Percentiles rank a stretch among this genome's conserved stretches.
Conservation (phyloP, 2,797 vertebrate species). For the Mallotus villosus region DNA sequence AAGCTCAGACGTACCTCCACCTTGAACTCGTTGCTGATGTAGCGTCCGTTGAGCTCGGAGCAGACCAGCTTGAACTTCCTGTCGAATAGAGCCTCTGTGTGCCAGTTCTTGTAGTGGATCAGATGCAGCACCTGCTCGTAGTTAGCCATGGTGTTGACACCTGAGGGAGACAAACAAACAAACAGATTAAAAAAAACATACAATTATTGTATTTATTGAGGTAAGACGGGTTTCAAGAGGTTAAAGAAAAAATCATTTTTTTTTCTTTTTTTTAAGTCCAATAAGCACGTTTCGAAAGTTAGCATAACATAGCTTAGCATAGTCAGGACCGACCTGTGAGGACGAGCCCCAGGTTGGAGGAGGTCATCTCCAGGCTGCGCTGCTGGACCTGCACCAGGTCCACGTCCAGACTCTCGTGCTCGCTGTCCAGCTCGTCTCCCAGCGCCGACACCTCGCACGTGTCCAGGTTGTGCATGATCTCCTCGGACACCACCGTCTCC, state of each 20-base stretch:
- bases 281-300: neutral
- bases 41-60: conserved; percentile 96
- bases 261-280: too few relatives aligned
- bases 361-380: conserved; percentile 89
- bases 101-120: conserved; percentile 94
- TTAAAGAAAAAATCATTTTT: too few relatives aligned
- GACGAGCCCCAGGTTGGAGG: conserved; percentile 85
- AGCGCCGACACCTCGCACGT: conserved; percentile 89
- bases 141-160: conserved; percentile 94
- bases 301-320: neutral
- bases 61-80: conserved; percentile 94
- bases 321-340: conserved; percentile 80
- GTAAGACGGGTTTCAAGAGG: neutral
- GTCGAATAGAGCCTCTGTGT: conserved; percentile 88
- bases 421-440: conserved; percentile 89
- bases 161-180: conserved; percentile 58
- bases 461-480: conserved; percentile 98
- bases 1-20: conserved; percentile 86
- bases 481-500: conserved; percentile 96
- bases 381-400: conserved; percentile 86
- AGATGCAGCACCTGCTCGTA: conserved; percentile 93
- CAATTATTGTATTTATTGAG: too few relatives aligned
- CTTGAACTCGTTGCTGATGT: conserved; percentile 95
- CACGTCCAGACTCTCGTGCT: conserved; percentile 92
- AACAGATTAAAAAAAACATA: too few relatives aligned